These are phyloP conservation scores for Sitta carolinensis DNA, from an alignment of 2,797 vertebrate genomes.

Conservation along the genomic window DNA sequence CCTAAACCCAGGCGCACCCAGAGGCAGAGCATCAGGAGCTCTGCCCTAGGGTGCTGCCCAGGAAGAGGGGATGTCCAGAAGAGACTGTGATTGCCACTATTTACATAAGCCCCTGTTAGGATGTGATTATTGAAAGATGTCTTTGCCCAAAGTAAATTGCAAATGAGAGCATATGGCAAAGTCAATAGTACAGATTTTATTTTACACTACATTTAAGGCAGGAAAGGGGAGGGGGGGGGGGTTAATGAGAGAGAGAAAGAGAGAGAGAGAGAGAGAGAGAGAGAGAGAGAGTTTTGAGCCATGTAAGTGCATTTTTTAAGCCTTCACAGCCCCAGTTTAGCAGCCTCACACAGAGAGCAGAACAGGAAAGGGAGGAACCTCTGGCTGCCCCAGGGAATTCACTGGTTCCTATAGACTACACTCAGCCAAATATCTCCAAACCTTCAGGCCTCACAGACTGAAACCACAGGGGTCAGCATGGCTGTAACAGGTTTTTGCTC, in stretches of 20 bases:
- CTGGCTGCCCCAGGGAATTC: neutral
- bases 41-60: neutral
- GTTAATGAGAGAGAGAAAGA: too few species aligned
- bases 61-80: neutral
- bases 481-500: neutral
- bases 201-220: neutral
- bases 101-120: neutral
- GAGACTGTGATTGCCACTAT: neutral
- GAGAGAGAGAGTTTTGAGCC: neutral
- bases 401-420: rapidly evolving
- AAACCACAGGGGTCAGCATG: neutral
- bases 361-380: neutral
- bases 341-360: neutral
- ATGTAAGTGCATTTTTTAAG: neutral
- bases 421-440: neutral
- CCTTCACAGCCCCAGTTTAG: neutral
- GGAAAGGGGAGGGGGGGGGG: too few species aligned
- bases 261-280: neutral
- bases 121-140: neutral
- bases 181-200: neutral
- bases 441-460: neutral
- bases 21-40: neutral
- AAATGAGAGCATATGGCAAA: rapidly evolving
- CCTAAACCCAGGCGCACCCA: neutral
- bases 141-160: neutral